These are phyloP conservation scores for Ptychodera flava DNA, from an alignment of 35 echinoderm and acorn worm genomes.

Conservation along the genomic window DNA sequence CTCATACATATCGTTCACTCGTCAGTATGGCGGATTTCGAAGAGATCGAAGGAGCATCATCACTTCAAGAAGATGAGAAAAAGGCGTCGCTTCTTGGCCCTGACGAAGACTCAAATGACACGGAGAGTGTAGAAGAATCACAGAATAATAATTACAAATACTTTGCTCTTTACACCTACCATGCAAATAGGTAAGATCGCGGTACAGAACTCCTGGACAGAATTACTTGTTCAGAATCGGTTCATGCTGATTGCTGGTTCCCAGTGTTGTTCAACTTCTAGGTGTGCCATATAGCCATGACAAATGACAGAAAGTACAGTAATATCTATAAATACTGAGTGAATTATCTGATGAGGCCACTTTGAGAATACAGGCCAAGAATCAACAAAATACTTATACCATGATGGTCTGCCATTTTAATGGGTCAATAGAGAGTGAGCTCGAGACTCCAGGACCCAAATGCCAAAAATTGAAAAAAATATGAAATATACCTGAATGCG, in stretches of 20 bases:
- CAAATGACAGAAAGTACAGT: neutral
- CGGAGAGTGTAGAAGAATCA: neutral
- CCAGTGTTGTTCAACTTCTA: neutral
- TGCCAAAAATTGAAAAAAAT: too few relatives aligned
- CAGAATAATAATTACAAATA: neutral
- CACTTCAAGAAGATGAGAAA: neutral
- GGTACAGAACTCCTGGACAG: neutral
- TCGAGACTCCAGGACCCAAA: too few relatives aligned
- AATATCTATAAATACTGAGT: neutral
- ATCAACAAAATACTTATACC: too few relatives aligned
- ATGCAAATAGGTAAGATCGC: constrained; percentile 60
- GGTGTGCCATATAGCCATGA: neutral
- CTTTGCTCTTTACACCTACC: constrained; percentile 69
- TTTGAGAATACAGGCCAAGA: too few relatives aligned
- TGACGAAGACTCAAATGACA: constrained; percentile 4
- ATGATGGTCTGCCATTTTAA: too few relatives aligned
- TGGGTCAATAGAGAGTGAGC: too few relatives aligned
- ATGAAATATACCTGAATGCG: too few relatives aligned
- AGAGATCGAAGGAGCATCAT: neutral
- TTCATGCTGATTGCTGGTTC: neutral
- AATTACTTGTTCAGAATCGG: neutral
- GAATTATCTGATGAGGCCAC: neutral
- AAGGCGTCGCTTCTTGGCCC: neutral
- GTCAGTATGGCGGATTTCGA: neutral
- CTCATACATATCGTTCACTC: neutral